Percentiles rank a stretch among this genome's conserved stretches.
These are phyloP conservation scores for Melieria omissa DNA, from an alignment of 2,888 invertebrate genomes.

Conservation along the genomic window DNA sequence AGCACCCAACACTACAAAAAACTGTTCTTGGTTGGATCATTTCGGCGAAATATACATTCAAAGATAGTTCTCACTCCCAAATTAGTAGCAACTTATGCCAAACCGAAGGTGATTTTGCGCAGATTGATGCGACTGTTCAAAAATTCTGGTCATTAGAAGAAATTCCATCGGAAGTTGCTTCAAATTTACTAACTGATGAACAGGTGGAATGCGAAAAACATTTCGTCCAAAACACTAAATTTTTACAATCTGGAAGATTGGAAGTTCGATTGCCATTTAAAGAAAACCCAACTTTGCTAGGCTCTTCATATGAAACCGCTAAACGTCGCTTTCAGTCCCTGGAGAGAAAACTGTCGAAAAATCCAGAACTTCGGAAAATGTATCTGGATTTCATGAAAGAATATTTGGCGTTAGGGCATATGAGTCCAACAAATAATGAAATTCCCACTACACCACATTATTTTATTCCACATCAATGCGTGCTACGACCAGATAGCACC, in stretches of 20 bases:
- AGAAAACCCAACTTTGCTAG: neutral
- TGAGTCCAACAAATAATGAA: constrained; percentile 13
- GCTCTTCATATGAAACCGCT: neutral
- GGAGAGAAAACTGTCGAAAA: constrained; percentile 26
- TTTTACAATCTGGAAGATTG: neutral
- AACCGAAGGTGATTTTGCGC: too few relatives aligned
- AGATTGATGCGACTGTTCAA: too few relatives aligned
- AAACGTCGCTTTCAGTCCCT: neutral
- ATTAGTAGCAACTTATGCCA: too few relatives aligned
- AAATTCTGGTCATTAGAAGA: too few relatives aligned
- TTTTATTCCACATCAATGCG: constrained; percentile 40
- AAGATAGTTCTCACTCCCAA: too few relatives aligned
- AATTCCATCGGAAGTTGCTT: too few relatives aligned
- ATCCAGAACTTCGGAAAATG: constrained; percentile 13
- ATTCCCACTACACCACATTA: constrained; percentile 29
- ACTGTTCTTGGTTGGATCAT: constrained; percentile 35
- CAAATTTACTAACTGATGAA: too few relatives aligned
- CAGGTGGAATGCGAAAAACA: too few relatives aligned
- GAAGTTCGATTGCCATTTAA: neutral
- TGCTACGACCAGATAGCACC: constrained; percentile 34
- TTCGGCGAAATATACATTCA: constrained; percentile 19
- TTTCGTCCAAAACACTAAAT: too few relatives aligned
- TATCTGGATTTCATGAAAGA: neutral
- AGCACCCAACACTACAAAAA: constrained; percentile 24
- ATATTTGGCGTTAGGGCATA: neutral